These are phyloP conservation scores for Solea solea DNA, from an alignment of 2,113 vertebrate genomes.

Conservation along the genomic window DNA sequence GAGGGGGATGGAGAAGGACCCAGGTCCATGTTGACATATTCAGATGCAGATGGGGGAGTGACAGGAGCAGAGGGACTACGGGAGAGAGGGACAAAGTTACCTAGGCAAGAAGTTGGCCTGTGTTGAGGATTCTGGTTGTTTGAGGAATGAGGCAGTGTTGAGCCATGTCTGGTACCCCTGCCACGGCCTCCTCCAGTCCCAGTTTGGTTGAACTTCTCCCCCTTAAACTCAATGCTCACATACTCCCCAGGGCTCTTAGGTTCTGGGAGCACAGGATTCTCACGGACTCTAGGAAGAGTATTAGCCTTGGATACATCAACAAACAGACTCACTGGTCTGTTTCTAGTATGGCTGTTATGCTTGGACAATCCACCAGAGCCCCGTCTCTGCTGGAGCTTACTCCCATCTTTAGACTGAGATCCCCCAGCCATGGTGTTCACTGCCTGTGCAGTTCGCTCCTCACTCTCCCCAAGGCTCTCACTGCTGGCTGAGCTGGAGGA, in stretches of 20 bases:
- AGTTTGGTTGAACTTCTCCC: conserved; percentile 42
- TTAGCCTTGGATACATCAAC: conserved; percentile 83
- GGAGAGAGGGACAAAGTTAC: conserved; percentile 72
- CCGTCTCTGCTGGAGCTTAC: conserved; percentile 65
- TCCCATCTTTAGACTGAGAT: conserved; percentile 59
- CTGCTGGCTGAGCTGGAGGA: conserved; percentile 85
- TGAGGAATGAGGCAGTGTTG: conserved; percentile 62
- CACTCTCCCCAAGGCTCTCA: conserved; percentile 83
- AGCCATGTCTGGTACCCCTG: conserved; percentile 55
- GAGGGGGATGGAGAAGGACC: conserved; percentile 80
- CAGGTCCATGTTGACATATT: conserved; percentile 84
- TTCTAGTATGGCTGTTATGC: conserved; percentile 62
- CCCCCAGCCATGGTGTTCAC: conserved; percentile 37
- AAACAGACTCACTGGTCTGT: conserved; percentile 78
- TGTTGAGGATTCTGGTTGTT: conserved; percentile 60
- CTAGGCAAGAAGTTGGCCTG: conserved; percentile 76
- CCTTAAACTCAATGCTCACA: conserved; percentile 80
- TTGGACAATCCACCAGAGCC: conserved; percentile 65
- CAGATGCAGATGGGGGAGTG: conserved; percentile 68
- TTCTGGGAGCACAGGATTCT: conserved; percentile 72
- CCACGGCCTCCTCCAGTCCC: conserved; percentile 46
- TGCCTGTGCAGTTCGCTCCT: conserved; percentile 66
- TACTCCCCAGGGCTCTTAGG: conserved; percentile 84
- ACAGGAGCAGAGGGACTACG: conserved; percentile 70
- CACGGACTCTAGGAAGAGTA: conserved; percentile 80